Evolutionary conservation across 2,888 invertebrate genomes (phyloP), one percentile per base, ranked within the genome.

Genomic region (Crepidodera aurea): DNA sequence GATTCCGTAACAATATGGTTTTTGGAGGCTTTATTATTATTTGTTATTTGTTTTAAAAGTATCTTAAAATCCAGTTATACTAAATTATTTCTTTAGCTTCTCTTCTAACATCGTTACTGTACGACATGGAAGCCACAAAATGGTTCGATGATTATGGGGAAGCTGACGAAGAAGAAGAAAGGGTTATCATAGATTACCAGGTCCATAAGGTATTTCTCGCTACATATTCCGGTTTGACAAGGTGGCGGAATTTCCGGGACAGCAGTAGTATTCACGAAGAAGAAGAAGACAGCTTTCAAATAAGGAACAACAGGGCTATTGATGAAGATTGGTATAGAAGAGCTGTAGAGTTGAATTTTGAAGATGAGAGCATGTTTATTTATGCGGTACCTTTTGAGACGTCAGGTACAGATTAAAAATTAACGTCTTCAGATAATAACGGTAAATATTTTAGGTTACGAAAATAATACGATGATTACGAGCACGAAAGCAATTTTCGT

Each of bases 281-380:
- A 39, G 67, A 70, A 3, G 66, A 73, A 32, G 72, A 71, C 90
- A 92, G 58, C 84, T 86, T 72, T 44, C 72, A 72, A 44, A 64
- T 67, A 8, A 64, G 69, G 60, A 88, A 90, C 79, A 88, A 88
- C 1, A 84, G 87, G 40, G 88, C 94, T 1, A 92, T 92, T 50
- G 94, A 95, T 77, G 94, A 95, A 79, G 86, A 91, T 44, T 95
- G 93, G 93, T 95, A 95, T 78, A 89, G 90, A 64, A 85, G 94
- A 15, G 91, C 94, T 0, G 93, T 94, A 0, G 93, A 94, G 71
- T 91, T 93, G 73, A 89, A 94, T 81, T 85, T 90, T 65, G 83
- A 90, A 18, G 85, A 91, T 62, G 87, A 89, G 1, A 86, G 89
- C 29, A 91, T 91, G 73, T 94, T 92, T 77, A 91, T 94, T 0